These are phyloP conservation scores for Leiothrix lutea DNA, from an alignment of 2,113 vertebrate species.

Conservation along the genomic window DNA sequence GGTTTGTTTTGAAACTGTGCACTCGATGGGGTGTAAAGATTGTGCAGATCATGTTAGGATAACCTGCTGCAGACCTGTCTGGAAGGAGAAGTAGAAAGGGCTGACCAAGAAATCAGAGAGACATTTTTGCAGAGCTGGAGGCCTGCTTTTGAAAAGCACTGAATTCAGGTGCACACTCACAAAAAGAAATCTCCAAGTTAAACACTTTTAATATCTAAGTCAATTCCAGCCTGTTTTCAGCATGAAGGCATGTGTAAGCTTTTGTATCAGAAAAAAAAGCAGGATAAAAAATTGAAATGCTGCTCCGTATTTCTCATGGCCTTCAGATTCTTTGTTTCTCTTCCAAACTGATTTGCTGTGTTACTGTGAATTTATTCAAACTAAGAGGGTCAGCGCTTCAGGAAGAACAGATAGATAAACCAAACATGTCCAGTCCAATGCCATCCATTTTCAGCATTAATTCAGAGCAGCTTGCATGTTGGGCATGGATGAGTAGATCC, in stretches of 20 bases:
- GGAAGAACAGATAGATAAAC: background rate
- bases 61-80: background rate
- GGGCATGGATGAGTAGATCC: background rate
- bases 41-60: background rate
- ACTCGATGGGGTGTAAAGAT: background rate
- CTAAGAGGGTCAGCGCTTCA: background rate
- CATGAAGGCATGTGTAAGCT: background rate
- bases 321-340: conserved; percentile 14
- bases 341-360: background rate
- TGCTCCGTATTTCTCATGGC: background rate
- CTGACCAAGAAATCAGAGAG: background rate
- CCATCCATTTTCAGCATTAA: background rate
- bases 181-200: background rate
- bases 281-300: background rate
- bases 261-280: background rate
- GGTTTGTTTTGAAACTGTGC: background rate
- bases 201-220: background rate
- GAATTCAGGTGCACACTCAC: background rate
- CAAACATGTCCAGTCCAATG: background rate
- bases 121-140: background rate
- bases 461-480: background rate
- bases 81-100: background rate
- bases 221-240: background rate
- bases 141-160: background rate
- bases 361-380: background rate